Evolutionary conservation across 2,797 vertebrate genomes (phyloP).

Genomic region (Chrosomus eos): DNA sequence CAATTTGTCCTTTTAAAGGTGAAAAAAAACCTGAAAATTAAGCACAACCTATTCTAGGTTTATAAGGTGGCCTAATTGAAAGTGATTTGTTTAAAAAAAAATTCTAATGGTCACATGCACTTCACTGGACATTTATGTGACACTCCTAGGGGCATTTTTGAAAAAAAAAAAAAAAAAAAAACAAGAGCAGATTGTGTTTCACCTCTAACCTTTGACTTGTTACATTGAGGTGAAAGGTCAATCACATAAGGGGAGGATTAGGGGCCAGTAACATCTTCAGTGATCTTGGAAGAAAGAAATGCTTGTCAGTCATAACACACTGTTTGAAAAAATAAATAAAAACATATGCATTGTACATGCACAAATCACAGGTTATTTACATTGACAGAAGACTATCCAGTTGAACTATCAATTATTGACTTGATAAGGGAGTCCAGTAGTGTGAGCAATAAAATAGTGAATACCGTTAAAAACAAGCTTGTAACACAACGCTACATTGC

Average conservation of each 20-base stretch:
- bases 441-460: neutral
- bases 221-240: conserved; percentile 33
- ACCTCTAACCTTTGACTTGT: conserved; percentile 38
- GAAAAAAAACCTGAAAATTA: neutral
- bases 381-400: neutral
- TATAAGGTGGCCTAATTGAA: neutral
- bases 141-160: conserved; percentile 10
- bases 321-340: neutral
- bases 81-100: neutral
- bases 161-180: neutral
- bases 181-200: conserved; percentile 14
- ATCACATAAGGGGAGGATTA: conserved; percentile 22
- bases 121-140: conserved; percentile 19
- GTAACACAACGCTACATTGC: no score
- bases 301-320: neutral
- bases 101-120: neutral
- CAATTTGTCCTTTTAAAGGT: neutral
- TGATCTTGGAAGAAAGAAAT: neutral
- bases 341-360: neutral
- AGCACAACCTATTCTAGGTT: neutral
- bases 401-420: neutral
- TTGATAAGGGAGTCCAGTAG: neutral
- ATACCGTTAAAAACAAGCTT: neutral
- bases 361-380: neutral
- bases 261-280: conserved; percentile 4